phyloP scores from a whole-genome alignment of 2,113 vertebrate genomes.

The Saguinus imperator region DNA sequence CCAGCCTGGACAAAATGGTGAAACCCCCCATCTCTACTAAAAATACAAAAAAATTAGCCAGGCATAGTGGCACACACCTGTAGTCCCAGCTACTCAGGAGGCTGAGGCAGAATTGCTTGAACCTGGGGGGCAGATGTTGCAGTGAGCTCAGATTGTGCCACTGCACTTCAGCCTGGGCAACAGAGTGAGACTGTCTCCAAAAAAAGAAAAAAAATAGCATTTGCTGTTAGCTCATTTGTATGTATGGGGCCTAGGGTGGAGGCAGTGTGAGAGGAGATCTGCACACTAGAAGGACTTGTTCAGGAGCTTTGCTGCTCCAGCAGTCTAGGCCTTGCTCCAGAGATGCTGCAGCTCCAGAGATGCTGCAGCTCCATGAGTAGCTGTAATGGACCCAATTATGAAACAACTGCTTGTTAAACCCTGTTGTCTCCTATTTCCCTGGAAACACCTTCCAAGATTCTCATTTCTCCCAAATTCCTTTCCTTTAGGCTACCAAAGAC shows the following conservation, averaged over 20 bases:
- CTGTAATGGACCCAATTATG: neutral
- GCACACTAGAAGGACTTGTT: neutral
- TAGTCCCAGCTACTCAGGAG: too few species aligned
- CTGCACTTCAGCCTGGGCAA: too few species aligned
- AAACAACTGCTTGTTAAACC: neutral
- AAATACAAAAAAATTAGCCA: too few species aligned
- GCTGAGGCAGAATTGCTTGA: too few species aligned
- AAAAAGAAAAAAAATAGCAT: neutral
- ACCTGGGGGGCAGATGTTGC: too few species aligned
- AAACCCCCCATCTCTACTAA: too few species aligned
- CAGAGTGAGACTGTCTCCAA: too few species aligned
- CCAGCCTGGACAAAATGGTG: too few species aligned
- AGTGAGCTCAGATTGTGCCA: too few species aligned
- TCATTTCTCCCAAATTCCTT: conserved; percentile 22
- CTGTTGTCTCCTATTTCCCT: neutral
- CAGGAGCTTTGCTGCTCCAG: neutral
- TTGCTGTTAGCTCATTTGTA: neutral
- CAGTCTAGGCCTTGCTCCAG: neutral
- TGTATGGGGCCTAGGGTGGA: neutral
- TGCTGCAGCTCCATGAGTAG: neutral
- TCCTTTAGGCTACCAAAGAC: conserved; percentile 93
- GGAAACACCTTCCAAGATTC: neutral
- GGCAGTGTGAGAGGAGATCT: neutral
- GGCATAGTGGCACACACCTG: too few species aligned
- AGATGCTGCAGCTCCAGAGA: neutral